A percentile compares a stretch with the other conserved stretches of the same genome.
phyloP scores from a whole-genome alignment of 2,797 vertebrate genomes.

The Trachurus trachurus region DNA sequence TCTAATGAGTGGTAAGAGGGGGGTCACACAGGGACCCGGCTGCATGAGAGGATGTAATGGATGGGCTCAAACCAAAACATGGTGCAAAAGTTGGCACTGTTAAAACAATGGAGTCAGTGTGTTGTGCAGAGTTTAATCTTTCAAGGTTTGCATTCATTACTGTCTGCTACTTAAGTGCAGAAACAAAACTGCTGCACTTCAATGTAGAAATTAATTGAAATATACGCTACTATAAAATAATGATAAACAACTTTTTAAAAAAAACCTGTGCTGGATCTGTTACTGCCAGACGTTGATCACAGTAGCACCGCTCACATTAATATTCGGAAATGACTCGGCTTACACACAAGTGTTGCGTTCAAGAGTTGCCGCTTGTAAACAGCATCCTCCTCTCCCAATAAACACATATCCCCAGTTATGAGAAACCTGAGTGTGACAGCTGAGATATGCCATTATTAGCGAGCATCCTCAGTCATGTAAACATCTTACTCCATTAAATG shows the following conservation, averaged over 20 bases:
- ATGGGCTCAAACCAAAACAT: conserved; percentile 59
- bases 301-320: not conserved
- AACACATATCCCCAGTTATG: conserved; percentile 48
- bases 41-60: conserved; percentile 56
- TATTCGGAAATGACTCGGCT: conserved; percentile 23
- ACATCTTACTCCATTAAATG: conserved; percentile 75
- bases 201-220: not conserved
- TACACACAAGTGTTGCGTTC: conserved; percentile 10
- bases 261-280: not conserved
- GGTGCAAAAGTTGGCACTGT: conserved; percentile 24
- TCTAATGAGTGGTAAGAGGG: conserved; percentile 49
- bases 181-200: not conserved
- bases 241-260: conserved; percentile 7
- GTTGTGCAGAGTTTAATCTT: not conserved
- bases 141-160: conserved; percentile 10
- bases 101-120: conserved; percentile 49
- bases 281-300: conserved; percentile 11
- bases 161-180: not conserved
- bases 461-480: conserved; percentile 64
- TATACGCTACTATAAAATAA: conserved; percentile 10
- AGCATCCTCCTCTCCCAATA: conserved; percentile 30
- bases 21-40: conserved; percentile 36
- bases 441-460: conserved; percentile 70
- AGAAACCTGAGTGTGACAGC: conserved; percentile 61
- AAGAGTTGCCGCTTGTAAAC: conserved; percentile 47